Conservation (phyloP, 1,140 invertebrate genomes). For the Pogonomyrmex barbatus region DNA sequence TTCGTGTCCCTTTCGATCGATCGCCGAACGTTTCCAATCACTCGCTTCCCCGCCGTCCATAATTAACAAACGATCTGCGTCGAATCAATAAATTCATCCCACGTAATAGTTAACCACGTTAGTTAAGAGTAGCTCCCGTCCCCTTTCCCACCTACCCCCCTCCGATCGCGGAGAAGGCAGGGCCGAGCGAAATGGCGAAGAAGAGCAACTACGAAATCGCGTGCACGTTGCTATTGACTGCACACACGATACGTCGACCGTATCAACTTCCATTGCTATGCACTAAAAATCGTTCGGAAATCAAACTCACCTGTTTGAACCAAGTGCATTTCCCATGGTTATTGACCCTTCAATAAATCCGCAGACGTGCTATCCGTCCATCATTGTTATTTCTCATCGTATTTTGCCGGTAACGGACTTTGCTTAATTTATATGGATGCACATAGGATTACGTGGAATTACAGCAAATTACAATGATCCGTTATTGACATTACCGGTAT, state of each 20-base stretch:
- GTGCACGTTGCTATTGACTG: conserved; percentile 59
- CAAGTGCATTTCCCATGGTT: conserved; percentile 19
- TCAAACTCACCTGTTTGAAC: conserved; percentile 55
- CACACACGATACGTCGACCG: conserved; percentile 73
- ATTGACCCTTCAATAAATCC: conserved; percentile 48
- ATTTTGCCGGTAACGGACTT: not conserved
- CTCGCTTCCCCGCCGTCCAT: conserved; percentile 55
- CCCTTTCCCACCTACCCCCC: not conserved
- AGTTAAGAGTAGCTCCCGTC: conserved; percentile 37
- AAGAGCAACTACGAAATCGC: conserved; percentile 29
- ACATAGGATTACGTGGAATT: not conserved
- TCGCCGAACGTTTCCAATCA: conserved; percentile 50
- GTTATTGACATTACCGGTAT: not conserved
- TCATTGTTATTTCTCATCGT: not conserved
- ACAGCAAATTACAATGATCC: not conserved
- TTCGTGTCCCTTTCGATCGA: conserved; percentile 57
- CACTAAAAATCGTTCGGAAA: conserved; percentile 25
- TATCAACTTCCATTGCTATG: conserved; percentile 41
- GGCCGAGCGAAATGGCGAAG: conserved; percentile 46
- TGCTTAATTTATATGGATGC: not conserved
- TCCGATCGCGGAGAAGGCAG: conserved; percentile 24
- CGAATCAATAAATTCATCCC: conserved; percentile 37
- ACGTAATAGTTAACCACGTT: conserved; percentile 24
- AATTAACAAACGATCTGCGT: conserved; percentile 77
- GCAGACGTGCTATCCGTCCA: conserved; percentile 1